Evolutionary conservation across 2,888 invertebrate genomes (phyloP).

Genomic region (Antheraea yamamai): DNA sequence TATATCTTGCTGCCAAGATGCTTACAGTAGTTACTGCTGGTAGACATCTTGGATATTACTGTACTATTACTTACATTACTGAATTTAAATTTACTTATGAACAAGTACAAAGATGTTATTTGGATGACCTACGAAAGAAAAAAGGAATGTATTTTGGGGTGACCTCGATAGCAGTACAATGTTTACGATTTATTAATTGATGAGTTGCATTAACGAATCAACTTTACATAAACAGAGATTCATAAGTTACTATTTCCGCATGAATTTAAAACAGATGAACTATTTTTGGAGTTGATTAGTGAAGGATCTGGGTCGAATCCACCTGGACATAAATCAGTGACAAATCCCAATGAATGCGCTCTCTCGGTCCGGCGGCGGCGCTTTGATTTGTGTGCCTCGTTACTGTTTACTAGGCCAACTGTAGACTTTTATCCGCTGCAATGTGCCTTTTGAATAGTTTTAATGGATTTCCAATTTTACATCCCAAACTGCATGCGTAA

Average conservation of each 20-base stretch:
- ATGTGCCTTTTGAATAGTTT: constrained; percentile 2
- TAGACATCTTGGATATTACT: too few species aligned
- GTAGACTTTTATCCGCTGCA: constrained; percentile 14
- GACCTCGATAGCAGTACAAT: too few species aligned
- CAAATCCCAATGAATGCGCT: constrained; percentile 14
- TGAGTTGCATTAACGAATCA: neutral
- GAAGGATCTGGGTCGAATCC: constrained; percentile 12
- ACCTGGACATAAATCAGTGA: constrained; percentile 19
- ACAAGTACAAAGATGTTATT: too few species aligned
- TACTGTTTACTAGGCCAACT: constrained; percentile 35
- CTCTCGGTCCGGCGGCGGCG: constrained; percentile 21
- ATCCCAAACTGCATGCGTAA: neutral
- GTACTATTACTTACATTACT: too few species aligned
- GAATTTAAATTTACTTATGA: too few species aligned
- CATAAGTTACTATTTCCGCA: neutral
- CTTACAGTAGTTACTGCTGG: too few species aligned
- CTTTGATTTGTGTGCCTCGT: constrained; percentile 40
- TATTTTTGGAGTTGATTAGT: constrained; percentile 22
- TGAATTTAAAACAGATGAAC: constrained; percentile 15
- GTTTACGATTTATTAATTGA: too few species aligned
- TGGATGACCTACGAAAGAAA: too few species aligned
- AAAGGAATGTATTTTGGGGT: too few species aligned
- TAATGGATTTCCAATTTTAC: neutral
- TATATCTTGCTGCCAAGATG: too few species aligned
- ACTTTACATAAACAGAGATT: neutral